These are phyloP conservation scores for Helobdella robusta DNA, from an alignment of 2,888 invertebrate species.

Conservation along the genomic window DNA sequence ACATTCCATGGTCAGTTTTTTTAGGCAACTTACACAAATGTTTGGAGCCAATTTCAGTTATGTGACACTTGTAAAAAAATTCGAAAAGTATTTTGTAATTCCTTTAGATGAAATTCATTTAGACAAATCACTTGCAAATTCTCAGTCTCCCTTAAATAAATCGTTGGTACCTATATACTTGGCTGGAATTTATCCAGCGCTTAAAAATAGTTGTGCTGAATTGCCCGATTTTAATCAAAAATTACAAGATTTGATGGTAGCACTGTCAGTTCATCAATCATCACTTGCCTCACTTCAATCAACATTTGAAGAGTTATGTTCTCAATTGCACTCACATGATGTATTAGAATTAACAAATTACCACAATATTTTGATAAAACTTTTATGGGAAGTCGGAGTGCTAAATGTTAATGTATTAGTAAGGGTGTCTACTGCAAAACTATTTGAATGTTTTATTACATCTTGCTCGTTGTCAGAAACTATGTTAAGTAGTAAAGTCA, in stretches of 20 bases:
- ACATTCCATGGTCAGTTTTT: conserved; percentile 54
- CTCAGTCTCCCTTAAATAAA: conserved; percentile 42
- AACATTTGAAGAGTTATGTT: conserved; percentile 44
- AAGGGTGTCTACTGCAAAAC: conserved; percentile 56
- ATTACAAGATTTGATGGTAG: conserved; percentile 48
- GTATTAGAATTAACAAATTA: conserved; percentile 38
- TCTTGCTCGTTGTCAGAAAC: conserved; percentile 55
- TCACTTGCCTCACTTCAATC: conserved; percentile 50
- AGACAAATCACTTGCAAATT: conserved; percentile 39
- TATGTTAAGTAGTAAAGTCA: conserved; percentile 56
- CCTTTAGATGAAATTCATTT: conserved; percentile 31
- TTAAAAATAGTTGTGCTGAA: not conserved
- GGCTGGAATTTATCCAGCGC: conserved; percentile 40
- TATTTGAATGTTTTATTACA: conserved; percentile 55
- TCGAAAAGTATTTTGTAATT: conserved; percentile 17
- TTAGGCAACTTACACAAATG: conserved; percentile 57
- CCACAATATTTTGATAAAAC: conserved; percentile 58
- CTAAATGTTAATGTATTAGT: conserved; percentile 59
- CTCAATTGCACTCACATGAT: conserved; percentile 43
- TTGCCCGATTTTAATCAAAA: not conserved
- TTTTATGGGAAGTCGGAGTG: conserved; percentile 59
- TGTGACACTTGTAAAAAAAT: conserved; percentile 39
- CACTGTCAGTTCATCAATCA: conserved; percentile 54
- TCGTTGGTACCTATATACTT: conserved; percentile 49
- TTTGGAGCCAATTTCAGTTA: conserved; percentile 61